Conservation (phyloP, 2,888 invertebrate genomes). For the Athalia rosae region DNA sequence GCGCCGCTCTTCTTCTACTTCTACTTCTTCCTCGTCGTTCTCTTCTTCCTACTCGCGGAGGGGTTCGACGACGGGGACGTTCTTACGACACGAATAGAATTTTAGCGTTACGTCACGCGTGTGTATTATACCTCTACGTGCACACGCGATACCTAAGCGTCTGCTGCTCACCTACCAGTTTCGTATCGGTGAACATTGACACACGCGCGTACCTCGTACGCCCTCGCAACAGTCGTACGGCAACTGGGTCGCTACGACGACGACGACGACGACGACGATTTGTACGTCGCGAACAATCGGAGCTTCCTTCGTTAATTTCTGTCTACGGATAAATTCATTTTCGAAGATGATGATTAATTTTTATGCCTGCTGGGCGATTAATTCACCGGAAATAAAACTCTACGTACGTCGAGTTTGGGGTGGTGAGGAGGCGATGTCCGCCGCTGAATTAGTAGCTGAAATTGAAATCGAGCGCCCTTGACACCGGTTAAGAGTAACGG, state of each 20-base stretch:
- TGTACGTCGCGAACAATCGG: background rate
- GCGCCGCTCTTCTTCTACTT: constrained; percentile 55
- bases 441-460: constrained; percentile 24
- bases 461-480: constrained; percentile 41
- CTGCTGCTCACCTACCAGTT: background rate
- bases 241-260: background rate
- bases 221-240: constrained; percentile 7
- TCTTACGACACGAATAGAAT: constrained; percentile 41
- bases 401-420: background rate
- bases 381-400: background rate
- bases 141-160: background rate
- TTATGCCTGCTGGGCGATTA: too few relatives aligned
- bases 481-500: constrained; percentile 21
- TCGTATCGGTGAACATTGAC: background rate
- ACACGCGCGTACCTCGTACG: background rate
- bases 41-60: constrained; percentile 11
- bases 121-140: background rate
- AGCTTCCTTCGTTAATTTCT: background rate
- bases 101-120: constrained; percentile 38
- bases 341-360: background rate
- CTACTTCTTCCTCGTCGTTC: background rate
- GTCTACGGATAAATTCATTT: background rate
- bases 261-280: constrained; percentile 25
- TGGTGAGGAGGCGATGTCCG: background rate
- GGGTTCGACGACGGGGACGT: background rate